Conservation (phyloP, 2,888 invertebrate species). For the Eristalis arbustorum region DNA sequence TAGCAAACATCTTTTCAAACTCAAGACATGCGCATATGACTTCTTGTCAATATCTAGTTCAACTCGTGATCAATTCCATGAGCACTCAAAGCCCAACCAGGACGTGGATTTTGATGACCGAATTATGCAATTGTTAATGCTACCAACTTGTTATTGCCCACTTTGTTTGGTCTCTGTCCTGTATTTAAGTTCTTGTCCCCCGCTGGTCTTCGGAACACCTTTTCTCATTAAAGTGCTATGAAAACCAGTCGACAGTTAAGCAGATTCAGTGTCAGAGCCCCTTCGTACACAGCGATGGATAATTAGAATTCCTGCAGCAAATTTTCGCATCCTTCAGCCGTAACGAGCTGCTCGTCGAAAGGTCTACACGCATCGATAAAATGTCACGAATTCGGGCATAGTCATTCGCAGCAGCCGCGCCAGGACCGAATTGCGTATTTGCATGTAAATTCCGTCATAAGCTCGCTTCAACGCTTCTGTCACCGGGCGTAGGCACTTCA, state of each 20-base stretch:
- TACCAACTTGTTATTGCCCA: neutral
- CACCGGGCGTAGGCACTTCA: conserved; percentile 17
- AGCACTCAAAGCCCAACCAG: too few relatives aligned
- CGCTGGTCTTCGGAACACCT: neutral
- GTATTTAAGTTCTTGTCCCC: too few relatives aligned
- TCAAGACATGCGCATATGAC: too few relatives aligned
- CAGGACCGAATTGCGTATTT: conserved; percentile 53
- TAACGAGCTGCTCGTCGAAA: conserved; percentile 54
- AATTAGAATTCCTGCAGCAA: conserved; percentile 43
- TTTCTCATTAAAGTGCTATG: neutral
- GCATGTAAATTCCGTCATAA: conserved; percentile 62
- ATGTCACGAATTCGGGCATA: conserved; percentile 57
- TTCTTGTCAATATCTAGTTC: too few relatives aligned
- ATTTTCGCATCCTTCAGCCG: conserved; percentile 36
- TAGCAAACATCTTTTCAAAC: too few relatives aligned
- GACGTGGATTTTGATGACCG: too few relatives aligned
- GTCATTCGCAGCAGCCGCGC: conserved; percentile 48
- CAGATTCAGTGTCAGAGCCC: neutral
- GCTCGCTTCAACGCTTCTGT: conserved; percentile 1
- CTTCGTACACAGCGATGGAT: conserved; percentile 3
- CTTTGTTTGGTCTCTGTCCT: neutral
- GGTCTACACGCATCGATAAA: conserved; percentile 55
- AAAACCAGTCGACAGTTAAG: neutral
- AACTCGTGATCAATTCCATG: too few relatives aligned
- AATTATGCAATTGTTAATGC: neutral